phyloP scores from a whole-genome alignment of 2,113 vertebrate species.

The Mobula birostris region DNA sequence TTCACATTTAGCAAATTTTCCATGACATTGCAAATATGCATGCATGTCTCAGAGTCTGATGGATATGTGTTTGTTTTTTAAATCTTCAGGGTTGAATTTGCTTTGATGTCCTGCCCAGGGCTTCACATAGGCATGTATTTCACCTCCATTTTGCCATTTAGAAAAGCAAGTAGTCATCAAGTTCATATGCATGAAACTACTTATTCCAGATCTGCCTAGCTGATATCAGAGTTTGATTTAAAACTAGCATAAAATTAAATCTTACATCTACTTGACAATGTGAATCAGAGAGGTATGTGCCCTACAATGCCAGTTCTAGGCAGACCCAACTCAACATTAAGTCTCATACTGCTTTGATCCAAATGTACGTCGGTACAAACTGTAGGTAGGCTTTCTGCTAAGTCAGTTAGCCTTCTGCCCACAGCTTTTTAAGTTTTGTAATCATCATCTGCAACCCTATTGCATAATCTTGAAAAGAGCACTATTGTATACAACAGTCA shows the following conservation, averaged over 20 bases:
- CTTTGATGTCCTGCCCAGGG: no score
- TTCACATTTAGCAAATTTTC: neutral
- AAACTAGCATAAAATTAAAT: neutral
- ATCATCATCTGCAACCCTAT: neutral
- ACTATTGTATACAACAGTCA: no score
- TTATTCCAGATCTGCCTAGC: neutral
- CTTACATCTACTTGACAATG: slow-evolving; percentile 9
- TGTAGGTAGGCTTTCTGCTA: no score
- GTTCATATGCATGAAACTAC: neutral
- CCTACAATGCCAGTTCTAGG: slow-evolving; percentile 10
- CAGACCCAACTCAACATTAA: neutral
- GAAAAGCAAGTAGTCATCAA: neutral
- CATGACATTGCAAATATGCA: neutral
- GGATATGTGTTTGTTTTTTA: neutral
- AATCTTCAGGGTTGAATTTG: neutral
- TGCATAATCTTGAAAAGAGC: neutral
- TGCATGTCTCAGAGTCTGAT: neutral
- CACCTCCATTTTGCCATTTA: neutral
- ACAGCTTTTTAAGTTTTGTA: neutral
- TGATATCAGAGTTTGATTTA: neutral
- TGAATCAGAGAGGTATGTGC: neutral
- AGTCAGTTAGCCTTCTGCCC: neutral
- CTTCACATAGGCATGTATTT: neutral
- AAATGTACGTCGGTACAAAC: neutral
- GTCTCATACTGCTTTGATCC: neutral